A percentile compares a stretch with the other conserved stretches of the same genome.
phyloP scores from a whole-genome alignment of 37 sponge, comb jelly and placozoan genomes.

The Theonella swinhoei region DNA sequence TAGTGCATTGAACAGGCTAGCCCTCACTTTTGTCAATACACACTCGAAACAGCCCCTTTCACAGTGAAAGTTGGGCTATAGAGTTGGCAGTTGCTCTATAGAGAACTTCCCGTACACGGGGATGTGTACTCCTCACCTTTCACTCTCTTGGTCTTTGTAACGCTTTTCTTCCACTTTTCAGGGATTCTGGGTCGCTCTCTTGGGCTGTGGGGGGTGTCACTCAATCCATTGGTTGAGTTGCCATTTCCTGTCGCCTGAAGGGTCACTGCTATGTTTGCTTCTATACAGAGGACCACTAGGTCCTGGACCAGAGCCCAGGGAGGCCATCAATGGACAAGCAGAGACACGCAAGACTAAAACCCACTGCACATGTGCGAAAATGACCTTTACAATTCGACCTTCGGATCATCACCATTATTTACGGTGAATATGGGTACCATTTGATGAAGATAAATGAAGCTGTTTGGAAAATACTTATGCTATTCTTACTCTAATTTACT shows the following conservation, averaged over 20 bases:
- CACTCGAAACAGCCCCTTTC: background rate
- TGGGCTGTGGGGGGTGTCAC: background rate
- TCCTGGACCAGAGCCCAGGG: no score
- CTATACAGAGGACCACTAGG: background rate
- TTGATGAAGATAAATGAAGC: no score
- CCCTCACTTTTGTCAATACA: background rate
- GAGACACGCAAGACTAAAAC: no score
- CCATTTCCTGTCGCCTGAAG: background rate
- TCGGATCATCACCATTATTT: no score
- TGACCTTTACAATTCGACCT: no score
- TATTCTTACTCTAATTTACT: no score
- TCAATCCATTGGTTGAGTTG: background rate
- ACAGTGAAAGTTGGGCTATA: background rate
- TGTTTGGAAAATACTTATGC: no score
- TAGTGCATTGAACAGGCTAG: conserved; percentile 1
- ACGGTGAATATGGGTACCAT: no score
- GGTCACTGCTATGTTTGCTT: background rate
- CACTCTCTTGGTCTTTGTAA: conserved; percentile 7
- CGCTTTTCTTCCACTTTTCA: conserved; percentile 17
- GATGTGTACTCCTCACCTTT: conserved; percentile 15
- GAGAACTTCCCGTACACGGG: conserved; percentile 9
- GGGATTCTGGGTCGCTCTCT: background rate
- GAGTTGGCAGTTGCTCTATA: background rate
- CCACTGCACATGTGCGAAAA: no score
- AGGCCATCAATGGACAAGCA: no score